Percentiles rank a stretch among this genome's conserved stretches.
Evolutionary conservation across 2,113 vertebrate genomes (phyloP).

Genomic region (Pituophis catenifer): DNA sequence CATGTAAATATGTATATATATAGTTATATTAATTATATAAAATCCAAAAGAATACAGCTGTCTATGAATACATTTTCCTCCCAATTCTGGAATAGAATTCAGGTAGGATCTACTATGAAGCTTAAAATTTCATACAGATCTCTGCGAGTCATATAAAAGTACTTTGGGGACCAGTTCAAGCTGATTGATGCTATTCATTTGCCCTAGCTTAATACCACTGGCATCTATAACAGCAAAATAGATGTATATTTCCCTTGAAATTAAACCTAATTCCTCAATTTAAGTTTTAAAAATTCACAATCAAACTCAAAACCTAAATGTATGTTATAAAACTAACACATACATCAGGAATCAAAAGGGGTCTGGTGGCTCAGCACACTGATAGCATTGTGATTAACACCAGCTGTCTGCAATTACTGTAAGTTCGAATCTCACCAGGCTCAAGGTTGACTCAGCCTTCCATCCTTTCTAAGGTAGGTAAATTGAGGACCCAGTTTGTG

Average conservation of each 20-base stretch:
- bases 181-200: background rate
- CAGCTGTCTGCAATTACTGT: too few species aligned
- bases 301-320: background rate
- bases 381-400: too few species aligned
- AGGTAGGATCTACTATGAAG: background rate
- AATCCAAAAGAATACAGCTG: background rate
- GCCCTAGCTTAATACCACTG: background rate
- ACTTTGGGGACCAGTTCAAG: background rate
- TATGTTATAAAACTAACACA: background rate
- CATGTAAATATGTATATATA: too few species aligned
- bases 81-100: background rate
- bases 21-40: background rate
- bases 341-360: background rate
- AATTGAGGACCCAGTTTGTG: too few species aligned
- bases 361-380: too few species aligned
- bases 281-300: background rate
- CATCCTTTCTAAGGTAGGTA: too few species aligned
- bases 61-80: background rate
- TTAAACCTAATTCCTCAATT: background rate
- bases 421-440: too few species aligned
- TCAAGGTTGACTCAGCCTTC: too few species aligned
- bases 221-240: background rate
- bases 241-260: background rate
- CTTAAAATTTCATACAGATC: background rate
- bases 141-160: background rate